Evolutionary conservation across 2,113 vertebrate genomes (phyloP).

Genomic region (Brienomyrus longianalis): DNA sequence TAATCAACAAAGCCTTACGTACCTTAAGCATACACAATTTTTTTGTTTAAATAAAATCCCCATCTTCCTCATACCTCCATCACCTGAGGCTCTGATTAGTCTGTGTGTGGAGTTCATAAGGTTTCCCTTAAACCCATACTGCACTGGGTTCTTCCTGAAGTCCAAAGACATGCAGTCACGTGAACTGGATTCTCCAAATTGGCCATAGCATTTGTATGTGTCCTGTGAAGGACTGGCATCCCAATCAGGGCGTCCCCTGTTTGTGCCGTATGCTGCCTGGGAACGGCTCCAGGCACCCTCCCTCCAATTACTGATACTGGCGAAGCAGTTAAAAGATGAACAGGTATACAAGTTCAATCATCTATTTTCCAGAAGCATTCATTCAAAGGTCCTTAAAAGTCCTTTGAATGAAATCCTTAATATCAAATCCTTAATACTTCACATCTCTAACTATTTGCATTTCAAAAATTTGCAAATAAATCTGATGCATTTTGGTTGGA

Average conservation of each 20-base stretch:
- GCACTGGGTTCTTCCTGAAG: not conserved
- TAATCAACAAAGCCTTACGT: not conserved
- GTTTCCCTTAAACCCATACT: not conserved
- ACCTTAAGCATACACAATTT: not conserved
- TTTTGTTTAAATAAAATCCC: not conserved
- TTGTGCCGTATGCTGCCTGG: not conserved
- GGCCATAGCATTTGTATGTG: not conserved
- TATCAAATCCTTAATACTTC: not conserved
- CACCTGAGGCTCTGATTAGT: not conserved
- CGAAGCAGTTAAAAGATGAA: not conserved
- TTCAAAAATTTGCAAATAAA: not conserved
- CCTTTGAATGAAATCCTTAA: no score
- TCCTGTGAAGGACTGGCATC: not conserved
- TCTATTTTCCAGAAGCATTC: not conserved
- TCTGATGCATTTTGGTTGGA: not conserved
- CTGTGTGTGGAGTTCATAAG: not conserved
- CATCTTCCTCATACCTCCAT: not conserved
- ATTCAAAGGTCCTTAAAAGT: not conserved
- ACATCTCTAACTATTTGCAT: not conserved
- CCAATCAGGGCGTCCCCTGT: not conserved
- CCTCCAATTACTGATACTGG: not conserved
- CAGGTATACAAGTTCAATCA: not conserved
- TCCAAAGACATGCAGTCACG: not conserved
- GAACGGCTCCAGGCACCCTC: not conserved
- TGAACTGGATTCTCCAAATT: not conserved